A percentile compares a stretch with the other conserved stretches of the same genome.
Evolutionary conservation across 2,113 vertebrate genomes (phyloP).

Genomic region (Micromys minutus): DNA sequence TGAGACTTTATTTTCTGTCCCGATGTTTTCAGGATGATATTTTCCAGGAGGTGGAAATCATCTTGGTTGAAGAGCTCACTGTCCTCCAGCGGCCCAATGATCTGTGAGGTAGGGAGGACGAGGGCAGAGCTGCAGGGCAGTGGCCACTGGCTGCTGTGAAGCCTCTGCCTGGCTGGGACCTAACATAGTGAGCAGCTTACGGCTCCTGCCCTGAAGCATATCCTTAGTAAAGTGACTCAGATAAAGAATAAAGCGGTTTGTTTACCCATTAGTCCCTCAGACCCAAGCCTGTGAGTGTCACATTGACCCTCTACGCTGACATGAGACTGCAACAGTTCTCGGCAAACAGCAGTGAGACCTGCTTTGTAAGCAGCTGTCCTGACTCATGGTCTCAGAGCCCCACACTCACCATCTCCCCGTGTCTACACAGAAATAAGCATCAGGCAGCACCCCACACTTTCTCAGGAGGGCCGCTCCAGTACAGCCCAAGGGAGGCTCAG

Average conservation of each 20-base stretch:
- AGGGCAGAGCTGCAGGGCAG: background rate
- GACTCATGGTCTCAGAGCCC: background rate
- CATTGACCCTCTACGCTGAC: conserved; percentile 4
- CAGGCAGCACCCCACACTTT: background rate
- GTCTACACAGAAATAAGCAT: background rate
- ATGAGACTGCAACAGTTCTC: conserved; percentile 20
- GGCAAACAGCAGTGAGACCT: background rate
- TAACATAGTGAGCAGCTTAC: background rate
- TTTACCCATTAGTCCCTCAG: background rate
- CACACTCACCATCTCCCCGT: background rate
- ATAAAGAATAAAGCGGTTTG: conserved; percentile 26
- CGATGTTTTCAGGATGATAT: conserved; percentile 96
- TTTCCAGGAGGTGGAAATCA: conserved; percentile 97
- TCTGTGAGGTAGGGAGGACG: conserved; percentile 81
- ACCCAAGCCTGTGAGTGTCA: background rate
- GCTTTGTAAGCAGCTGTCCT: background rate
- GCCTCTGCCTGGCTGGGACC: background rate
- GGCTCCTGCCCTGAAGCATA: background rate
- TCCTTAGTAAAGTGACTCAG: background rate
- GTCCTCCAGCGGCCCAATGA: conserved; percentile 94
- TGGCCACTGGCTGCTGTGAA: background rate
- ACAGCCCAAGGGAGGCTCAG: conserved; percentile 34
- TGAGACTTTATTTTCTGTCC: conserved; percentile 97
- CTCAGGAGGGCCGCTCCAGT: background rate
- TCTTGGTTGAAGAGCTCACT: conserved; percentile 97